Evolutionary conservation across 2,888 invertebrate genomes (phyloP), one percentile per base, ranked within the genome.

Genomic region (Mactromeris polynyma): DNA sequence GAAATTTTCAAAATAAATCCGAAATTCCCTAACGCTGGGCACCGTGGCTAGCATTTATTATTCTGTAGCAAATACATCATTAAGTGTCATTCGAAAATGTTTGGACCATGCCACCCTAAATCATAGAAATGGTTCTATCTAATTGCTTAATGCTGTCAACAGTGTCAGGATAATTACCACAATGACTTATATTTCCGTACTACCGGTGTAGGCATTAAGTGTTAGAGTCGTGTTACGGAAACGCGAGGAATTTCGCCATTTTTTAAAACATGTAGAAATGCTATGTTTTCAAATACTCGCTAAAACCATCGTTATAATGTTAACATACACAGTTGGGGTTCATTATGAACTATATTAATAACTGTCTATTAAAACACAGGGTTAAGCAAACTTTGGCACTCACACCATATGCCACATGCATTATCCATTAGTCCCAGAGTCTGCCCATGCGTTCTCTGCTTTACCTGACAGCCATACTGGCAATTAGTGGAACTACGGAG

Each of bases 351-450:
- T 79, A 83, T 87, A 87, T 87, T 83, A 83, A 87, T 87, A 82
- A 83, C 79, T 87, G 81, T 83, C 83, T 87, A 54, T 80, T 87
- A 87, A 79, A 87, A 87, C 69, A 58, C 58, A 64, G 79, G 89
- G 89, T 86, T 83, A 86, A 69, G 89, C 83, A 89, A 85, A 86
- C 83, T 81, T 85, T 89, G 89, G 86, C 89, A 89, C 77, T 85
- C 46, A 36, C 64, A 64, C 79, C 58, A 46, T 78, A 46, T 82
- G 73, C 89, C 84, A 64, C 82, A 79, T 90, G 90, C 85, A 82
- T 40, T 85, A 88, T 46, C 86, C 79, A 90, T 90, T 87, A 90
- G 90, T 90, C 86, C 79, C 88, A 83, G 80, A 83, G 90, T 82
- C 88, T 88, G 86, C 78, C 86, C 90, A 88, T 79, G 88, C 88